These are phyloP conservation scores for Drosophila planitibia DNA, from an alignment of 2,888 invertebrate species.

Conservation along the genomic window DNA sequence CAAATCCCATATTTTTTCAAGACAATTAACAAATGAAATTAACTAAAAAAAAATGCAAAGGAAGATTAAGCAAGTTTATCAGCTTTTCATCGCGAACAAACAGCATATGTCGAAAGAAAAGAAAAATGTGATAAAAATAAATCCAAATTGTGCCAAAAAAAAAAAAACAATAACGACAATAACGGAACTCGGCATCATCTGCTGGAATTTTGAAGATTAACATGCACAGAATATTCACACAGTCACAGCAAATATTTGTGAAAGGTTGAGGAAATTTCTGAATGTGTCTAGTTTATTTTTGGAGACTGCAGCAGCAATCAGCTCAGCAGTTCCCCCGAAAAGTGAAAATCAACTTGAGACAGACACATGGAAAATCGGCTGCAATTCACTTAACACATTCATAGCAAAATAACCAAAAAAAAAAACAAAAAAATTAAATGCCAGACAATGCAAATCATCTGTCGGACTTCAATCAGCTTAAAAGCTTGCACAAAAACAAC, in stretches of 20 bases:
- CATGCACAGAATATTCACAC: slow-evolving; percentile 4
- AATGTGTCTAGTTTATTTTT: slow-evolving; percentile 41
- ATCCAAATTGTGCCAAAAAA: slow-evolving; percentile 66
- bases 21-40: background rate
- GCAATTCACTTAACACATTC: slow-evolving; percentile 49
- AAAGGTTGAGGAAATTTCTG: slow-evolving; percentile 6
- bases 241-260: slow-evolving; percentile 8
- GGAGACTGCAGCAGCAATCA: slow-evolving; percentile 20
- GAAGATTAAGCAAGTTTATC: slow-evolving; percentile 39
- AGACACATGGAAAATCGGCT: slow-evolving; percentile 25
- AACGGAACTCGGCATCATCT: slow-evolving; percentile 20
- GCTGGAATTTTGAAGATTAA: slow-evolving; percentile 46
- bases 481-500: slow-evolving; percentile 45
- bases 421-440: background rate
- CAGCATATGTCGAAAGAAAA: background rate
- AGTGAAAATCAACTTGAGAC: background rate
- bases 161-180: slow-evolving; percentile 4
- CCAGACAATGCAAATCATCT: slow-evolving; percentile 66
- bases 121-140: slow-evolving; percentile 61
- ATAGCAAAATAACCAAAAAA: slow-evolving; percentile 1
- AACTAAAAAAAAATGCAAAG: background rate
- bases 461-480: slow-evolving; percentile 69
- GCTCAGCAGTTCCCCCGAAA: slow-evolving; percentile 2
- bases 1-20: background rate
- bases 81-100: slow-evolving; percentile 23